Percentiles rank a stretch among this genome's conserved stretches.
Evolutionary conservation across 2,888 invertebrate genomes (phyloP).

Genomic region (Habroteleia sp.): DNA sequence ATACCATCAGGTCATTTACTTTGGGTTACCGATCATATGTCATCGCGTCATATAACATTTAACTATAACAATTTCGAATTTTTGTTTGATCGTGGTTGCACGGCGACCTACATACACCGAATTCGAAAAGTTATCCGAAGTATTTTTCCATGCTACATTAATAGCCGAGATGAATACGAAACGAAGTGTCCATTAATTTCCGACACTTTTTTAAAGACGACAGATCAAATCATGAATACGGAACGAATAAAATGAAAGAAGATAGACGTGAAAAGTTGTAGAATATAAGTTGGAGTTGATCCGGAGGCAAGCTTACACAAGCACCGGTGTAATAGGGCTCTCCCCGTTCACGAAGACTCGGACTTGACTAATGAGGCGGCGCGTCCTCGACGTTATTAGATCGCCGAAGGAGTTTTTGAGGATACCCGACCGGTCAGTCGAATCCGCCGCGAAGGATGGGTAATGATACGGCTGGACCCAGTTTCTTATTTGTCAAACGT

Average conservation of each 20-base stretch:
- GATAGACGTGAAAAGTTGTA: conserved; percentile 56
- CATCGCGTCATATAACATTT: no score
- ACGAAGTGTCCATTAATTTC: conserved; percentile 45
- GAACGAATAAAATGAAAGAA: conserved; percentile 53
- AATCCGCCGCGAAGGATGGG: conserved; percentile 78
- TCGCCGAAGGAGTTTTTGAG: conserved; percentile 80
- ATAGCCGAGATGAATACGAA: conserved; percentile 20
- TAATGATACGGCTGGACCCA: conserved; percentile 80
- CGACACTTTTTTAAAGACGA: conserved; percentile 32
- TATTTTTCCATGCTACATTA: conserved; percentile 31
- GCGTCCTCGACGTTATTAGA: conserved; percentile 81
- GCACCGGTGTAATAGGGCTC: conserved; percentile 72
- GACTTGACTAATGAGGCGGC: conserved; percentile 81
- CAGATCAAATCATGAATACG: conserved; percentile 52
- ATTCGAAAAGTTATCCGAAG: background rate
- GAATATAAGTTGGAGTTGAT: conserved; percentile 61
- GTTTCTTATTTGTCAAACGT: conserved; percentile 81
- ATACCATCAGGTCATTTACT: conserved; percentile 1
- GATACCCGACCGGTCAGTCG: conserved; percentile 72
- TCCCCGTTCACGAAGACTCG: conserved; percentile 68
- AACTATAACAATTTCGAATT: background rate
- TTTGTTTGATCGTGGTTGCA: background rate
- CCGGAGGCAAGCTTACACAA: conserved; percentile 69
- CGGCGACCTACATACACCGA: conserved; percentile 1
- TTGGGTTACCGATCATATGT: background rate